Percentiles rank a stretch among this genome's conserved stretches.
phyloP scores from a whole-genome alignment of 2,113 vertebrate genomes.

The Agelaius phoeniceus region DNA sequence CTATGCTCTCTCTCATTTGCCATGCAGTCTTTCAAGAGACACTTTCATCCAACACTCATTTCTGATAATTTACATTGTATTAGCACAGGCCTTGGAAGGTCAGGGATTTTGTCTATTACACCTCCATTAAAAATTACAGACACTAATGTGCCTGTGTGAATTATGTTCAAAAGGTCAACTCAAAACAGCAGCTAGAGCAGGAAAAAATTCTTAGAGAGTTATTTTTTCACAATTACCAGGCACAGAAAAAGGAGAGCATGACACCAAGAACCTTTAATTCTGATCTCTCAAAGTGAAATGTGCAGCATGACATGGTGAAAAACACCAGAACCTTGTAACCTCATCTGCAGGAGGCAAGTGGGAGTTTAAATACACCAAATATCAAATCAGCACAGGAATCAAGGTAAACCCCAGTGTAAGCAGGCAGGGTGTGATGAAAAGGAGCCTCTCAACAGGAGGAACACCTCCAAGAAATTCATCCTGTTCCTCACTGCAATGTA shows the following conservation, averaged over 20 bases:
- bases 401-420: background rate
- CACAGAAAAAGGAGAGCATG: background rate
- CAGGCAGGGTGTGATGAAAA: background rate
- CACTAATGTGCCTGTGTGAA: background rate
- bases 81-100: background rate
- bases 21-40: background rate
- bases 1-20: background rate
- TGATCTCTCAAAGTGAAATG: background rate
- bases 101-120: conserved; percentile 10
- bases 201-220: background rate
- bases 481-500: background rate
- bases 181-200: background rate
- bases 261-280: background rate
- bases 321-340: background rate
- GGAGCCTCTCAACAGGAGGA: background rate
- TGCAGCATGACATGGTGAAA: background rate
- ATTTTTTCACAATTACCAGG: background rate
- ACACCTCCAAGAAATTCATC: background rate
- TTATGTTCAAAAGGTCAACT: background rate
- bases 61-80: background rate
- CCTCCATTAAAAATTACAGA: background rate
- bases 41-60: background rate
- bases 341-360: background rate
- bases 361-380: background rate
- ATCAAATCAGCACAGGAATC: background rate